A percentile compares a stretch with the other conserved stretches of the same genome.
Evolutionary conservation across 2,888 invertebrate genomes (phyloP).

Genomic region (Trichacis sp.): DNA sequence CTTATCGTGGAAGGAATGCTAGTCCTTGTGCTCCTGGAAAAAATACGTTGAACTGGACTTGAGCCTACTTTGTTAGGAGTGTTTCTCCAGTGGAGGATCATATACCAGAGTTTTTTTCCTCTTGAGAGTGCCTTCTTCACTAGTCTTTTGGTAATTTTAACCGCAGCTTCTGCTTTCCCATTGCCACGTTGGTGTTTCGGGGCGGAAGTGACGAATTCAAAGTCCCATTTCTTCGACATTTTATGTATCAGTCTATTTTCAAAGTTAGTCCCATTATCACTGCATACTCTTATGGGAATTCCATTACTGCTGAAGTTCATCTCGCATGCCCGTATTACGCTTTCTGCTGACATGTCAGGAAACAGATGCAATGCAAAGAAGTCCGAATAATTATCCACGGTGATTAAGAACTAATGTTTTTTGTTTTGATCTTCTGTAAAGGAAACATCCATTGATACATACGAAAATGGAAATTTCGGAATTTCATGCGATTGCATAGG

Average conservation of each 20-base stretch:
- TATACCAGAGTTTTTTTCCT: conserved; percentile 18
- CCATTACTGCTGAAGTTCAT: not conserved
- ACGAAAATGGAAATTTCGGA: conserved; percentile 22
- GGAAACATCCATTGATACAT: conserved; percentile 21
- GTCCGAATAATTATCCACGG: conserved; percentile 10
- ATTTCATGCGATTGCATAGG: no score
- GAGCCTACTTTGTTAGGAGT: conserved; percentile 16
- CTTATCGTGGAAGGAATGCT: conserved; percentile 5
- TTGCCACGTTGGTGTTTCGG: conserved; percentile 11
- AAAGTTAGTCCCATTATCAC: not conserved
- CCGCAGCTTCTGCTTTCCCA: not conserved
- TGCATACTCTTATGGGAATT: not conserved
- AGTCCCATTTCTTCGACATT: conserved; percentile 1
- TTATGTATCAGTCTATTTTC: not conserved
- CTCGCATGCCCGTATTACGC: not conserved
- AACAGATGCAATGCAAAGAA: conserved; percentile 5
- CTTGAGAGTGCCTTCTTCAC: conserved; percentile 17
- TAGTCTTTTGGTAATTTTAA: not conserved
- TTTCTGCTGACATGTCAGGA: conserved; percentile 1
- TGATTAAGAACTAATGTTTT: conserved; percentile 4
- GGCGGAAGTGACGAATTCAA: conserved; percentile 5
- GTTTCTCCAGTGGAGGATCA: conserved; percentile 27
- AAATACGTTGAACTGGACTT: conserved; percentile 15
- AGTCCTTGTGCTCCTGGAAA: conserved; percentile 8
- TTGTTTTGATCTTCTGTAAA: conserved; percentile 4